phyloP scores from a whole-genome alignment of 2,113 vertebrate species.

The Tretioscincus oriximinensis region DNA sequence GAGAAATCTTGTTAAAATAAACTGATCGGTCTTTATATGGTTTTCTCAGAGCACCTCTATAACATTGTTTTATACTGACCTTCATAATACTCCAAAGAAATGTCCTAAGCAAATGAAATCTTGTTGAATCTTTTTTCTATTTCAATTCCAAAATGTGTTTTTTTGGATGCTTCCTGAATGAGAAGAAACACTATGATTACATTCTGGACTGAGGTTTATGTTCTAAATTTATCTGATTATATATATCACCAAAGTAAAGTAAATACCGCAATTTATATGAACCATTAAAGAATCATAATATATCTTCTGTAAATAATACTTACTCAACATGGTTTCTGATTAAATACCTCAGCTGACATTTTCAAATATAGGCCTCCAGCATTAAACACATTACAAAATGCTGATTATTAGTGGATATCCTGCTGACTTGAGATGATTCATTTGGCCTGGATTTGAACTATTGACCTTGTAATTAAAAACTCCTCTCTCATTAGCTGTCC shows the following conservation, averaged over 20 bases:
- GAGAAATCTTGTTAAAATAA: not conserved
- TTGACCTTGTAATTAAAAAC: slow-evolving; percentile 22
- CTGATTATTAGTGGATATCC: slow-evolving; percentile 25
- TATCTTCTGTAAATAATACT: slow-evolving; percentile 11
- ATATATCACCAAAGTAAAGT: slow-evolving; percentile 12
- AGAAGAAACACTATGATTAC: slow-evolving; percentile 15
- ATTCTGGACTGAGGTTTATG: not conserved
- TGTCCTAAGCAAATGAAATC: not conserved
- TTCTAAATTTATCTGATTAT: slow-evolving; percentile 17
- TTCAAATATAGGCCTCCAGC: slow-evolving; percentile 20
- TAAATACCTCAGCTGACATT: slow-evolving; percentile 22
- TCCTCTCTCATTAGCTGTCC: slow-evolving; percentile 15
- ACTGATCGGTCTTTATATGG: not conserved
- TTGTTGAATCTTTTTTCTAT: not conserved
- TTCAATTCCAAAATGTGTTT: not conserved
- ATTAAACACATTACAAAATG: slow-evolving; percentile 23
- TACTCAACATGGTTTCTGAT: slow-evolving; percentile 14
- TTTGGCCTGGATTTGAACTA: slow-evolving; percentile 27
- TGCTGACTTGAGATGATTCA: slow-evolving; percentile 17
- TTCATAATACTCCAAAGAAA: not conserved
- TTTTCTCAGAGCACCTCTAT: not conserved
- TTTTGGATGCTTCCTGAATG: not conserved
- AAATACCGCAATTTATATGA: slow-evolving; percentile 14
- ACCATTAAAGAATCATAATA: slow-evolving; percentile 15
- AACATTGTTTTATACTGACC: not conserved